Percentiles rank a stretch among this genome's conserved stretches.
Conservation (phyloP, 2,113 vertebrate genomes). For the Mobula birostris region DNA sequence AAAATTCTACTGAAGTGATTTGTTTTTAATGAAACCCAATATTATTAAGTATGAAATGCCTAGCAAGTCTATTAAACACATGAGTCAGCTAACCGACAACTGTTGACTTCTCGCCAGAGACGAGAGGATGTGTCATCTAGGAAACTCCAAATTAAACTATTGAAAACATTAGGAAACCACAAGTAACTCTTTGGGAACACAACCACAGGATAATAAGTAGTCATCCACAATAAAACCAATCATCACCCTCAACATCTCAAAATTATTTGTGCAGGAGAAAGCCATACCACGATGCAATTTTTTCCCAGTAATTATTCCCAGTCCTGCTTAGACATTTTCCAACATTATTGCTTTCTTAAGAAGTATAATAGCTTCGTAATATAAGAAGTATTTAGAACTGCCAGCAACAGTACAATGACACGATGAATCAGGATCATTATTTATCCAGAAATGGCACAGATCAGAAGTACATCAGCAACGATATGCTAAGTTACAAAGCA, state of each 20-base stretch:
- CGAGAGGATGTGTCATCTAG: conserved; percentile 27
- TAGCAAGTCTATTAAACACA: background rate
- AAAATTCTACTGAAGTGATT: background rate
- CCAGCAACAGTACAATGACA: background rate
- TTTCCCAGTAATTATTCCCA: conserved; percentile 25
- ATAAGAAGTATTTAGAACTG: background rate
- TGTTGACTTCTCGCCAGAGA: conserved; percentile 24
- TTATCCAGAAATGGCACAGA: background rate
- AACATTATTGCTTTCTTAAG: conserved; percentile 23
- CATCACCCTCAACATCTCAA: background rate
- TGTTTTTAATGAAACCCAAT: background rate
- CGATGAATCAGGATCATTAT: background rate
- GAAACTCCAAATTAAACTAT: conserved; percentile 34
- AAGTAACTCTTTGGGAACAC: conserved; percentile 2
- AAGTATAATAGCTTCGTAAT: background rate
- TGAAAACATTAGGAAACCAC: conserved; percentile 18
- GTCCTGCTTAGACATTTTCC: background rate
- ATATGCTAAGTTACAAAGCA: no score
- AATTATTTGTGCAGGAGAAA: background rate
- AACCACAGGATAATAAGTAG: conserved; percentile 15
- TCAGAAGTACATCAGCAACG: background rate
- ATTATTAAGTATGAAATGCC: background rate
- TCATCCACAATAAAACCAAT: conserved; percentile 8
- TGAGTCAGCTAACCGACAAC: conserved; percentile 30
- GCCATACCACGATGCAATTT: background rate